Evolutionary conservation across 2,797 vertebrate genomes (phyloP), one percentile per base, ranked within the genome.

Genomic region (Melanotaenia parkinsoni): DNA sequence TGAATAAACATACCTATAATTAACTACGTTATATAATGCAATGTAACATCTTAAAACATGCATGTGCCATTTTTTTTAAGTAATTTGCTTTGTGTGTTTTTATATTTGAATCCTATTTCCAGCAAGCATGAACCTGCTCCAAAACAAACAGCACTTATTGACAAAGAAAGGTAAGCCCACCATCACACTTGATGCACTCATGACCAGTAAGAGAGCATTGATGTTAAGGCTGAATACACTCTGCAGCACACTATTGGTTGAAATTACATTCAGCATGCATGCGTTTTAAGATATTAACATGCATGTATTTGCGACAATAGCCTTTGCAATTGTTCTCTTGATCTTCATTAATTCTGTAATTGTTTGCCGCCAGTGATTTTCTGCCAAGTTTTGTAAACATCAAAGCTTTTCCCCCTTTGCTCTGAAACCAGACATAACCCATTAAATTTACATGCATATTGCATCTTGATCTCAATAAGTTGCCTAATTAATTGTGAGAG

Each of bases 291-390:
- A 66, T 72, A 91, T 95, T 93, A 95, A 86, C 86, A 93, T 89
- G 70, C 89, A 92, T 90, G 86, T 57, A 79, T 92, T 90, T 91
- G 86, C 91, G 91, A 92, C 82, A 93, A 81, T 86, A 75, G 77
- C 72, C 62, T 24, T 54, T 18, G 5, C 88, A 66, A 90, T 94
- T 95, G 91, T 94, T 78, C 77, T 73, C 80, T 73, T 12, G 77
- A 91, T 93, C 90, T 94, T 95, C 88, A 94, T 94, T 93, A 95
- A 95, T 94, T 94, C 92, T 83, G 85, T 86, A 80, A 93, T 93
- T 95, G 88, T 86, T 88, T 72, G 82, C 77, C 82, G 79, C 80
- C 83, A 88, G 83, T 91, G 90, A 94, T 86, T 91, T 94, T 81
- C 90, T 94, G 89, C 91, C 92, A 93, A 93, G 91, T 92, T 95